Conservation (phyloP, 2,113 vertebrate genomes). For the Eulemur macaco region DNA sequence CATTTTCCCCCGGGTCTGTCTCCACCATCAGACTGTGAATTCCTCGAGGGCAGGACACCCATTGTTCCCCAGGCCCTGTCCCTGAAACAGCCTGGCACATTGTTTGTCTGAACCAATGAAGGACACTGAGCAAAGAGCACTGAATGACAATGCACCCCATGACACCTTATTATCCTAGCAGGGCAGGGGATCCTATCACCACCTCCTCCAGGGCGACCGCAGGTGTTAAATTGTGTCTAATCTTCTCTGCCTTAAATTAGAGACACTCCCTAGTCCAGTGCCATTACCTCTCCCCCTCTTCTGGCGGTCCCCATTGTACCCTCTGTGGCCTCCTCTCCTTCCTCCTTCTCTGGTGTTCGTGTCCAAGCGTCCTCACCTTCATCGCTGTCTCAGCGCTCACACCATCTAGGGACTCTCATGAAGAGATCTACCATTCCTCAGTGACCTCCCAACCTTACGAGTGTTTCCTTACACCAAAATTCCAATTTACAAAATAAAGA, state of each 20-base stretch:
- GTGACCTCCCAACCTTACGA: not conserved
- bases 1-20: not conserved
- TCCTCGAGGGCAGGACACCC: not conserved
- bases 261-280: not conserved
- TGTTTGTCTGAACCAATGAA: not conserved
- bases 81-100: not conserved
- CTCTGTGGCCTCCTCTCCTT: not conserved
- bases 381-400: rapidly evolving
- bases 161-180: not conserved
- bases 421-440: not conserved
- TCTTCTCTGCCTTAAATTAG: not conserved
- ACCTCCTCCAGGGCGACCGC: not conserved
- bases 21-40: not conserved
- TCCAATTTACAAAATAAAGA: not conserved
- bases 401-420: no score
- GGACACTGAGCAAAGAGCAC: not conserved
- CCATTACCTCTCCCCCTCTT: not conserved
- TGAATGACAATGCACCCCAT: not conserved
- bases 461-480: not conserved
- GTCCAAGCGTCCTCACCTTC: rapidly evolving
- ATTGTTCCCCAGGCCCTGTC: not conserved
- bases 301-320: not conserved
- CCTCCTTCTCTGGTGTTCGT: not conserved
- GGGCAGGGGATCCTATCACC: no score
- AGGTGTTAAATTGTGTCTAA: not conserved